Evolutionary conservation across 2,888 invertebrate species (phyloP).

Genomic region (Tyria jacobaeae): DNA sequence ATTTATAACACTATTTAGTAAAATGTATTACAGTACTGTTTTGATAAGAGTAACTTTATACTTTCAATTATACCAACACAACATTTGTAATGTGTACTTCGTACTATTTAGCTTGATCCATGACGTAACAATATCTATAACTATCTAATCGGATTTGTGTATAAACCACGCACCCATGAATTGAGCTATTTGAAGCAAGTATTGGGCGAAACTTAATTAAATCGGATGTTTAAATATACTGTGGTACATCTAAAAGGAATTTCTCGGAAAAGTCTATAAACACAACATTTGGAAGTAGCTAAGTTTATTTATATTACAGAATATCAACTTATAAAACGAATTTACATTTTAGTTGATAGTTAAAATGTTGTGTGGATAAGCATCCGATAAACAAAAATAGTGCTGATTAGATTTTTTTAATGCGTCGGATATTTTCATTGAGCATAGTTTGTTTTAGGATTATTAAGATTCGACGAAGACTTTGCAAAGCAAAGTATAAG

Average conservation of each 20-base stretch:
- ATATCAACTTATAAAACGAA: slow-evolving; percentile 15
- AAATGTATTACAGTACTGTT: no score
- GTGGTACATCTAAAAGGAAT: slow-evolving; percentile 7
- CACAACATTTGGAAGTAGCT: slow-evolving; percentile 7
- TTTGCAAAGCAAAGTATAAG: not conserved
- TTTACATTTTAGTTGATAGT: slow-evolving; percentile 9
- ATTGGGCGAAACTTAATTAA: not conserved
- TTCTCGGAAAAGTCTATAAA: slow-evolving; percentile 6
- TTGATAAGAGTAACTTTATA: no score
- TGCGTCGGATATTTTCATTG: not conserved
- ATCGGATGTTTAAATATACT: not conserved
- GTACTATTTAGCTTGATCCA: not conserved
- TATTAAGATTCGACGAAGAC: not conserved
- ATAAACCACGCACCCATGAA: not conserved
- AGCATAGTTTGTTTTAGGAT: not conserved
- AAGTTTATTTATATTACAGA: slow-evolving; percentile 13
- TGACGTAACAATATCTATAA: not conserved
- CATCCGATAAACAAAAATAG: slow-evolving; percentile 12
- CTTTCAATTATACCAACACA: not conserved
- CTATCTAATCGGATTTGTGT: slow-evolving; percentile 9
- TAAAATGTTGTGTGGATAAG: slow-evolving; percentile 11
- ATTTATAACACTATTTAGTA: no score
- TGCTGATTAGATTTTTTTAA: slow-evolving; percentile 5
- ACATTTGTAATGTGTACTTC: not conserved
- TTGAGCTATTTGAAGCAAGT: slow-evolving; percentile 3